phyloP scores from a whole-genome alignment of 2,888 invertebrate species.

The Chymomyza caudatula region DNA sequence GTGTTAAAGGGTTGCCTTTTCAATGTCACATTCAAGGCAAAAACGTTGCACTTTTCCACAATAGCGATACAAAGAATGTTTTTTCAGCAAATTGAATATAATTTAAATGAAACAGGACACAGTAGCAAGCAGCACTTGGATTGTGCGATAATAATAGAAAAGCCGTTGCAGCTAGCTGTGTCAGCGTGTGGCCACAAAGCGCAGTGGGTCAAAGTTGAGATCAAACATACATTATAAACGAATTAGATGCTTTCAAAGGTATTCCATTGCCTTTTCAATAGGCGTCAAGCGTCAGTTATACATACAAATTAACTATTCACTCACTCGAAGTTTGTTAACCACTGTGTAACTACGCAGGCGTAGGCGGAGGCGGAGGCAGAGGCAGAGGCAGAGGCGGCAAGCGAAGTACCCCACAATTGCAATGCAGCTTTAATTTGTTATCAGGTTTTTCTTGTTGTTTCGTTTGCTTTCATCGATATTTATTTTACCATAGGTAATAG shows the following conservation, averaged over 20 bases:
- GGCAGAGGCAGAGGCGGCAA: not conserved
- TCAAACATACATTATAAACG: no score
- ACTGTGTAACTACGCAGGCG: constrained; percentile 23
- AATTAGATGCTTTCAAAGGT: no score
- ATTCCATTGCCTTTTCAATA: no score
- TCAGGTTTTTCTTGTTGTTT: constrained; percentile 7
- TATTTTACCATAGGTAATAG: not conserved
- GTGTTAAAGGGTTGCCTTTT: constrained; percentile 9
- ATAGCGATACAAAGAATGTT: constrained; percentile 21
- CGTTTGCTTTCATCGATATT: constrained; percentile 6
- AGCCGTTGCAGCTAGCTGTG: no score
- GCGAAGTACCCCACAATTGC: not conserved
- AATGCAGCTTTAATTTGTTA: constrained; percentile 13
- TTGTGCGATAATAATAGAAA: no score
- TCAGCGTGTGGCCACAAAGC: no score
- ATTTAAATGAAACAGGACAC: constrained; percentile 60
- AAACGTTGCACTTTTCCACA: constrained; percentile 42
- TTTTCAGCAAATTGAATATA: constrained; percentile 47
- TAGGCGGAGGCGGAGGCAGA: constrained; percentile 11
- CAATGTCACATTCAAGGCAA: constrained; percentile 28
- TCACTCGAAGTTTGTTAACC: constrained; percentile 12
- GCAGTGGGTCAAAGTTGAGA: no score
- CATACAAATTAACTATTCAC: not conserved
- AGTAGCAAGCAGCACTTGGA: no score
- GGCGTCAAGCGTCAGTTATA: no score